These are phyloP conservation scores for Caenorhabditis macrosperma DNA, from an alignment of 2,888 invertebrate genomes.

Conservation along the genomic window DNA sequence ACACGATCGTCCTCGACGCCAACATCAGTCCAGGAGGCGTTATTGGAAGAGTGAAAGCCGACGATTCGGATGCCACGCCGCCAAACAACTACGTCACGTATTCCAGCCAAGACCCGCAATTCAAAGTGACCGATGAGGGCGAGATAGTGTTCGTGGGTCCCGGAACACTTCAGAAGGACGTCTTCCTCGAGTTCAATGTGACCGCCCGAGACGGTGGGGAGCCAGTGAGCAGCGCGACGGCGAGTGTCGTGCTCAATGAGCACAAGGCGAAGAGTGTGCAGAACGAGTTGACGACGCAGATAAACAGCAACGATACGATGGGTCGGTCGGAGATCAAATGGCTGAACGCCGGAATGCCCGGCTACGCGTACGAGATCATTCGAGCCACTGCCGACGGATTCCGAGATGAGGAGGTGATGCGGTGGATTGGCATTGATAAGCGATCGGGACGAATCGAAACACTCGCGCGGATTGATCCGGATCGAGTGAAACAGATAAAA, in stretches of 20 bases:
- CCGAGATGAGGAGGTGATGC: constrained; percentile 51
- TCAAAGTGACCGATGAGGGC: constrained; percentile 61
- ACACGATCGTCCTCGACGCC: constrained; percentile 62
- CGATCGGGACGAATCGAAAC: constrained; percentile 63
- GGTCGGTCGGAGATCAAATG: constrained; percentile 58
- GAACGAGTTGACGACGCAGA: constrained; percentile 63
- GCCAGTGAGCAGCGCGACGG: constrained; percentile 39
- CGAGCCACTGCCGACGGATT: constrained; percentile 61
- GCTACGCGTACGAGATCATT: constrained; percentile 64
- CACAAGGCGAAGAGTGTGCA: constrained; percentile 53
- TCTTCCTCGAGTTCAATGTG: constrained; percentile 58
- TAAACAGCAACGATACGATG: constrained; percentile 58
- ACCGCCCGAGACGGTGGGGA: constrained; percentile 61
- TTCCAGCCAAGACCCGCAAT: constrained; percentile 47
- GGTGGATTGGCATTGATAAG: constrained; percentile 61
- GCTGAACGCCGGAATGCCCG: constrained; percentile 67
- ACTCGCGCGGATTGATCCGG: constrained; percentile 51
- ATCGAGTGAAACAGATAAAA: constrained; percentile 58
- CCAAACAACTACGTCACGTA: constrained; percentile 64
- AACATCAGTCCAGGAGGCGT: constrained; percentile 64
- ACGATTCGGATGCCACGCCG: constrained; percentile 64
- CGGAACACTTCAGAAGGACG: constrained; percentile 47
- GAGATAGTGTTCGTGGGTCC: constrained; percentile 62
- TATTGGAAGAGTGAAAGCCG: constrained; percentile 55
- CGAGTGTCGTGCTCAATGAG: constrained; percentile 60